A percentile compares a stretch with the other conserved stretches of the same genome.
Evolutionary conservation across 2,797 vertebrate species (phyloP).

Genomic region (Prunella strophiata): DNA sequence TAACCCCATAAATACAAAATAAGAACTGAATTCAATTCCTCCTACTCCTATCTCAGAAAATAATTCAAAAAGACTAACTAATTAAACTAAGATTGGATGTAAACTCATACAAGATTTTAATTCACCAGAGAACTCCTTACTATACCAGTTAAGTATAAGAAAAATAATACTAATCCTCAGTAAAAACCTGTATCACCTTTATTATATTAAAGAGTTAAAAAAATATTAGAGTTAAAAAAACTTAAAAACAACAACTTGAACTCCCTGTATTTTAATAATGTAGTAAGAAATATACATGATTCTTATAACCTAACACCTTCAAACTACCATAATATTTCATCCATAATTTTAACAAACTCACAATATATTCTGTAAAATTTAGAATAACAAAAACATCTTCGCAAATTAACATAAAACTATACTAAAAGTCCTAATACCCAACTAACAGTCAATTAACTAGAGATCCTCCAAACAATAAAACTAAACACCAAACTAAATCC

Average conservation of each 20-base stretch:
- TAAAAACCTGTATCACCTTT: not conserved
- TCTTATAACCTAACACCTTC: not conserved
- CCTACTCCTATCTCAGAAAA: not conserved
- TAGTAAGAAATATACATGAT: not conserved
- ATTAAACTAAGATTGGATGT: not conserved
- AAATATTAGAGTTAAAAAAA: not conserved
- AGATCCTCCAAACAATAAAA: not conserved
- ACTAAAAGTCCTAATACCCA: not conserved
- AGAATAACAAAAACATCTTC: not conserved
- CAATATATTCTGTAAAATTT: not conserved
- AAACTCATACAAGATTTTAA: not conserved
- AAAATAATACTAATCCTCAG: not conserved
- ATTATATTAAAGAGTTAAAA: not conserved
- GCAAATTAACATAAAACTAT: not conserved
- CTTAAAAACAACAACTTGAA: not conserved
- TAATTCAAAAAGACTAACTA: not conserved
- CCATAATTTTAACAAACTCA: not conserved
- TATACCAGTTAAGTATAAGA: not conserved
- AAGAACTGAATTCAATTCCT: not conserved
- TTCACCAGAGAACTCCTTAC: not conserved
- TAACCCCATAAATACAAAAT: not conserved
- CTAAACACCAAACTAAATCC: not conserved
- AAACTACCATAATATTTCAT: not conserved
- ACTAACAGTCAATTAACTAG: not conserved
- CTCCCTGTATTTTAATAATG: not conserved